Evolutionary conservation across 2,888 invertebrate species (phyloP), one percentile per base, ranked within the genome.

Genomic region (Ormyrus labotus): DNA sequence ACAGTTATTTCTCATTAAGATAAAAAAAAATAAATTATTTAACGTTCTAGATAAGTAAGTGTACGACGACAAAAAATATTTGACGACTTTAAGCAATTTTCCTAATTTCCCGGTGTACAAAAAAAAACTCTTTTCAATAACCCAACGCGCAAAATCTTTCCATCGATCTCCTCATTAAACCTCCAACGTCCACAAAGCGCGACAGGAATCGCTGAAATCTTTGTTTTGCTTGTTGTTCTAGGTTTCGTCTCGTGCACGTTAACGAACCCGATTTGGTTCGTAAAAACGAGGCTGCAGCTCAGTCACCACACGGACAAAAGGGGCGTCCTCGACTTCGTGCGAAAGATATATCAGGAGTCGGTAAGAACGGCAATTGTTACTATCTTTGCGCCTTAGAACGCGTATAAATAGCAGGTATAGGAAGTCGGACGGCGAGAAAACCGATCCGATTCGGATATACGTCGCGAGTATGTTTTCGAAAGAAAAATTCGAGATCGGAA

Each of bases 181-280:
- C 19, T 19, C 19, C 19, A 19, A 1, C 19, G 19, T 19, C 19
- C 19, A 13, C 13, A 13, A 13, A 19, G 19, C 19, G 2, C 19
- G 19, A 19, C 19, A 19, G 19, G 13, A 19, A 51, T 70, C 60
- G 60, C 60, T 58, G 60, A 70, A 72, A 5, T 45, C 7, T 13
- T 65, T 73, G 75, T 85, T 85, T 82, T 86, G 19, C 2, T 68
- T 45, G 19, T 19, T 19, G 83, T 90, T 90, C 75, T 92, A 96
- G 96, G 99, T 86, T 98, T 99, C 91, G 96, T 97, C 84, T 97
- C 99, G 50, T 97, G 98, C 90, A 97, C 99, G 71, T 94, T 96
- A 86, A 99, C 99, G 81, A 99, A 99, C 93, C 99, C 99, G 73
- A 98, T 99, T 89, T 99, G 99, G 99, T 97, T 99, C 91, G 97